Conservation (phyloP, 2,888 invertebrate species). For the Torymus tubicola region DNA sequence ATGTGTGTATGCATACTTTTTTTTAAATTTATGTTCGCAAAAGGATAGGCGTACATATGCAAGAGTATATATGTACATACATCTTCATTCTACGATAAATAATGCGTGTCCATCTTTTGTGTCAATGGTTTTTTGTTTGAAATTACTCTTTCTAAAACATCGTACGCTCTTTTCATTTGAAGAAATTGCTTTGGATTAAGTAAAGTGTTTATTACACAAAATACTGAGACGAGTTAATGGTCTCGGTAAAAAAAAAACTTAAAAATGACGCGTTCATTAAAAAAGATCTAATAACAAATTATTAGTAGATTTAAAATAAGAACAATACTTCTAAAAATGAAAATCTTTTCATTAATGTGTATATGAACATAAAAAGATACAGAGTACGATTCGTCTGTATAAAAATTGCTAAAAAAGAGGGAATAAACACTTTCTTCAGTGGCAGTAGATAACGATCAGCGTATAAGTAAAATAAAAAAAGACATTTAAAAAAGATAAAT, state of each 20-base stretch:
- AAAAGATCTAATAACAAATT: not conserved
- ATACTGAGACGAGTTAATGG: not conserved
- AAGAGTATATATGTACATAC: slow-evolving; percentile 10
- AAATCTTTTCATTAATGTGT: not conserved
- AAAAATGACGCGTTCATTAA: slow-evolving; percentile 4
- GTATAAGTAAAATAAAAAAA: slow-evolving; percentile 20
- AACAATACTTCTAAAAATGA: not conserved
- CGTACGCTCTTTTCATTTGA: too few species aligned
- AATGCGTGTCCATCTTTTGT: slow-evolving; percentile 14
- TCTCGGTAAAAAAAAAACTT: slow-evolving; percentile 3
- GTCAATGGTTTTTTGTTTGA: slow-evolving; percentile 24
- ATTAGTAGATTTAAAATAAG: slow-evolving; percentile 16
- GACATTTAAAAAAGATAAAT: slow-evolving; percentile 21
- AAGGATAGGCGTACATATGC: slow-evolving; percentile 20
- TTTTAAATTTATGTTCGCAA: slow-evolving; percentile 23
- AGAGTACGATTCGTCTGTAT: not conserved
- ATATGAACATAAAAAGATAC: slow-evolving; percentile 12
- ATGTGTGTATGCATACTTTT: slow-evolving; percentile 43
- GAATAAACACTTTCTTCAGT: slow-evolving; percentile 26
- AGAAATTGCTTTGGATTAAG: not conserved
- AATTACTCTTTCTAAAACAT: not conserved
- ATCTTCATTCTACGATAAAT: slow-evolving; percentile 2
- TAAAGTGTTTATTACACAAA: slow-evolving; percentile 9
- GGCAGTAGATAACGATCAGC: slow-evolving; percentile 38
- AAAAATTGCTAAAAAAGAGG: slow-evolving; percentile 36